Percentiles rank a stretch among this genome's conserved stretches.
phyloP scores from a whole-genome alignment of 2,888 invertebrate species.

The Aphidius colemani region DNA sequence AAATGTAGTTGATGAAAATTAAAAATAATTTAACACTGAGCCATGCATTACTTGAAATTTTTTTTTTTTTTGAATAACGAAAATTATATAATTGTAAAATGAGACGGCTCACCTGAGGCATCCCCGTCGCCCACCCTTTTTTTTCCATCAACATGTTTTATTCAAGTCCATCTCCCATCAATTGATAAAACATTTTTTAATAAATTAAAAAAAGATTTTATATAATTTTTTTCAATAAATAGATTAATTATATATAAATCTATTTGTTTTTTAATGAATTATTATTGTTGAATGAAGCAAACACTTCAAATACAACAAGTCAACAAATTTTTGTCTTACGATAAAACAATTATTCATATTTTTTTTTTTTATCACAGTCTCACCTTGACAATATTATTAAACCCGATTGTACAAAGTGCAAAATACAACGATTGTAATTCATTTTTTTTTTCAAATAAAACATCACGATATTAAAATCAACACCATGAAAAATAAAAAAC shows the following conservation, averaged over 20 bases:
- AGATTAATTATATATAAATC: too few species aligned
- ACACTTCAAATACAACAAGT: not conserved
- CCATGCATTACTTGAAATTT: too few species aligned
- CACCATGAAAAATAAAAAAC: too few species aligned
- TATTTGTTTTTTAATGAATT: not conserved
- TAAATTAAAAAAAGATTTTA: too few species aligned
- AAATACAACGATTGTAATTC: conserved; percentile 15
- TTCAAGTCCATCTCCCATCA: conserved; percentile 54
- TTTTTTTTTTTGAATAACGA: too few species aligned
- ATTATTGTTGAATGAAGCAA: not conserved
- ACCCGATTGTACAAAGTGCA: not conserved
- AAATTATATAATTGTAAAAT: conserved; percentile 21
- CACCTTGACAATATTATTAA: too few species aligned
- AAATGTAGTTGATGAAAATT: not conserved
- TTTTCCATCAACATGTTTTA: conserved; percentile 51
- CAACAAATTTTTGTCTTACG: not conserved
- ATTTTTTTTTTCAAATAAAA: conserved; percentile 17
- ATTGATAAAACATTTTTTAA: conserved; percentile 19
- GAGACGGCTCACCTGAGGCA: conserved; percentile 57
- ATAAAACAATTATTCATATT: not conserved
- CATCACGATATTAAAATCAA: too few species aligned
- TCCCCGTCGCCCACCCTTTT: conserved; percentile 45
- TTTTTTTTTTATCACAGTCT: too few species aligned
- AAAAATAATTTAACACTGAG: not conserved
- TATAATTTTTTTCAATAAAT: too few species aligned